Conservation (phyloP, 2,888 invertebrate genomes). For the Brachyptera risi region DNA sequence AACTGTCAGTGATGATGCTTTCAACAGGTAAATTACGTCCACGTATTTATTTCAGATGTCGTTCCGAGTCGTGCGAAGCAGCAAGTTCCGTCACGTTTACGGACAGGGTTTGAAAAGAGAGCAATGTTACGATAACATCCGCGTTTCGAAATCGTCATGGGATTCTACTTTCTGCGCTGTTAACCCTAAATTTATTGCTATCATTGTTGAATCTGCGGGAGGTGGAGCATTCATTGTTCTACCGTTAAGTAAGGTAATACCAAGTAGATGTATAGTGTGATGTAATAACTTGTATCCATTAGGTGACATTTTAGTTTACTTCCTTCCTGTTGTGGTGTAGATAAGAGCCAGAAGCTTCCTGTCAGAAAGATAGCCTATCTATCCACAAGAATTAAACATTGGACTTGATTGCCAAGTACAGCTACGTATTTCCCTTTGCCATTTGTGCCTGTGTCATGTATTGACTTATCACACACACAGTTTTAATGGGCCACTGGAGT, state of each 20-base stretch:
- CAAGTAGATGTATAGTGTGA: constrained; percentile 36
- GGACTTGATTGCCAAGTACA: too few species aligned
- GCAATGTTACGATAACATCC: constrained; percentile 95
- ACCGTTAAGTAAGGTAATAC: constrained; percentile 90
- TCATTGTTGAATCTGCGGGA: constrained; percentile 94
- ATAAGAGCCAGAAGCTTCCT: constrained; percentile 4
- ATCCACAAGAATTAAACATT: too few species aligned
- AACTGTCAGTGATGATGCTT: too few species aligned
- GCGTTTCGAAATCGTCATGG: constrained; percentile 97
- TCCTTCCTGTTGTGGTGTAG: constrained; percentile 4
- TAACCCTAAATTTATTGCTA: constrained; percentile 95
- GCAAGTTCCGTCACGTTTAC: constrained; percentile 96
- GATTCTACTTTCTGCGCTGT: constrained; percentile 98
- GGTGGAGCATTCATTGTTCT: constrained; percentile 94
- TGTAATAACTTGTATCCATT: background rate
- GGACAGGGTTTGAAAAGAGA: constrained; percentile 90
- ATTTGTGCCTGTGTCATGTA: too few species aligned
- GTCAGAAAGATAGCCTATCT: too few species aligned
- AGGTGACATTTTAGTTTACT: background rate
- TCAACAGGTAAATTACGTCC: background rate
- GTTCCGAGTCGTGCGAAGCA: constrained; percentile 78
- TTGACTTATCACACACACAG: too few species aligned
- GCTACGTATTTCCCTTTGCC: too few species aligned
- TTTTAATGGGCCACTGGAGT: too few species aligned
- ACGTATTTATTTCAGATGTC: constrained; percentile 60